A percentile compares a stretch with the other conserved stretches of the same genome.
Conservation (phyloP, 2,888 invertebrate genomes). For the Nemotelus pantherinus region DNA sequence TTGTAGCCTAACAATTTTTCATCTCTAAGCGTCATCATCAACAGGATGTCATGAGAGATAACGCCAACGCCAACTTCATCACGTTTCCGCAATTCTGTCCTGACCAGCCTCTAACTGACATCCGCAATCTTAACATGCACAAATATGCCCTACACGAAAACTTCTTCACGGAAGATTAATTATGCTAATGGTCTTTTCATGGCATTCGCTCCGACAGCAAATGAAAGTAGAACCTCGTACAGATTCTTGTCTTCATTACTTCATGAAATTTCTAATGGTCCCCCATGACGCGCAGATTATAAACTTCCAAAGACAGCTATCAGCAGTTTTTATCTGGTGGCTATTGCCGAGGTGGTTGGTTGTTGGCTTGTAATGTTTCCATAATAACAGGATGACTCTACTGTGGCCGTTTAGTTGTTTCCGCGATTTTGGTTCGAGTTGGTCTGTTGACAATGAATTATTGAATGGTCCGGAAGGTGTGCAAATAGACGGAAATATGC, state of each 20-base stretch:
- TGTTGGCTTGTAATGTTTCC: background rate
- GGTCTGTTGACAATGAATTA: too few species aligned
- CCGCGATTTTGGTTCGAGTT: too few species aligned
- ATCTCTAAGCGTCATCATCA: too few species aligned
- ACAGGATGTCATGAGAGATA: too few species aligned
- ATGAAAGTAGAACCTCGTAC: constrained; percentile 25
- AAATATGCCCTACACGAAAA: background rate
- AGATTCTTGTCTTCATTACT: constrained; percentile 12
- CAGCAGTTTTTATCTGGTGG: constrained; percentile 22
- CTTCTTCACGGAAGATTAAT: constrained; percentile 44
- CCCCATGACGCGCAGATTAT: background rate
- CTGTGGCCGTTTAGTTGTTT: background rate
- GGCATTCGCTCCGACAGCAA: constrained; percentile 32
- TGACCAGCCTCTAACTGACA: too few species aligned
- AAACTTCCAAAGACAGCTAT: constrained; percentile 7
- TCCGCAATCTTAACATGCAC: too few species aligned
- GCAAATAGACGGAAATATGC: too few species aligned
- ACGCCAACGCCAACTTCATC: too few species aligned
- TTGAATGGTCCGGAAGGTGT: too few species aligned
- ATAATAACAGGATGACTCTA: background rate
- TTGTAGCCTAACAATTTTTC: too few species aligned
- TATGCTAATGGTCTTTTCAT: constrained; percentile 42
- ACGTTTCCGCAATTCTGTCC: too few species aligned
- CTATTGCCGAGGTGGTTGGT: background rate
- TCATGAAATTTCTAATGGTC: constrained; percentile 10